Conservation (phyloP, 2,888 invertebrate species). For the Adelphocoris suturalis region DNA sequence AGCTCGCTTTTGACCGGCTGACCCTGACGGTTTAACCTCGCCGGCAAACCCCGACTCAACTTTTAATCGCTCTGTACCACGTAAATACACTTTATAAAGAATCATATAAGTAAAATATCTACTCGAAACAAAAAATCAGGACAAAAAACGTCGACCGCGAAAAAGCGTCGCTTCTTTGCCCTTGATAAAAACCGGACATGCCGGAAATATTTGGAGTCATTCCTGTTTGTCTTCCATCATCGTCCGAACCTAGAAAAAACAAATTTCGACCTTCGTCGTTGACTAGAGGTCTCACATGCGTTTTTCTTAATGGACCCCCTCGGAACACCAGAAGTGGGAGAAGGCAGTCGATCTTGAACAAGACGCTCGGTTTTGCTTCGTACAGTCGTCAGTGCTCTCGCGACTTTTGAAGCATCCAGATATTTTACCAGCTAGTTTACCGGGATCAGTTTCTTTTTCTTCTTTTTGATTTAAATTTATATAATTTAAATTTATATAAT, state of each 20-base stretch:
- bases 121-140: no score
- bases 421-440: no score
- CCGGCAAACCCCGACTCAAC: no score
- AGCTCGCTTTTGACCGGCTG: no score
- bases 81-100: no score
- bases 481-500: no score
- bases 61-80: no score
- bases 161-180: not conserved
- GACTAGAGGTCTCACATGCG: not conserved
- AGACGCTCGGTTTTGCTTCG: not conserved
- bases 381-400: not conserved
- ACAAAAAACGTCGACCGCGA: not conserved
- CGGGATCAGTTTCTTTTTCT: no score
- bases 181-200: not conserved
- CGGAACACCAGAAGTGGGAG: not conserved
- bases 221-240: not conserved
- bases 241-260: not conserved
- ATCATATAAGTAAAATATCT: no score
- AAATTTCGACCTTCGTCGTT: not conserved
- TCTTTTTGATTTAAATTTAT: no score
- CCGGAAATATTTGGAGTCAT: not conserved
- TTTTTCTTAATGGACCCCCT: not conserved
- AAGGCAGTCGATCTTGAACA: not conserved
- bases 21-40: no score
- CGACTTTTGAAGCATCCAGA: not conserved